phyloP scores from a whole-genome alignment of 2,888 invertebrate species.

The Ormia ochracea region DNA sequence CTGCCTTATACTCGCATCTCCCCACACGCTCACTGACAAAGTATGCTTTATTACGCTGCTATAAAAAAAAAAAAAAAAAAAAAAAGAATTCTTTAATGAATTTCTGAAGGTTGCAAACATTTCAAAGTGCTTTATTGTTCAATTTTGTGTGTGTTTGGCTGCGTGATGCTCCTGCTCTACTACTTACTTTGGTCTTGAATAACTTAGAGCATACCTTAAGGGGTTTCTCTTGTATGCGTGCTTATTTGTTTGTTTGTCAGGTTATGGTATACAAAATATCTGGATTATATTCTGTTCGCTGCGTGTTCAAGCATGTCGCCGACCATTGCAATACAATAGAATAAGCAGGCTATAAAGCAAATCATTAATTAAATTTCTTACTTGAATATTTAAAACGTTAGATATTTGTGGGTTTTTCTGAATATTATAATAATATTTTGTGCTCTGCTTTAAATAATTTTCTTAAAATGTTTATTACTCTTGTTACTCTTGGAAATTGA shows the following conservation, averaged over 20 bases:
- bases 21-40: not conserved
- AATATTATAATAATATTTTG: no score
- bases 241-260: not conserved
- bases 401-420: not conserved
- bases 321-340: slow-evolving; percentile 26
- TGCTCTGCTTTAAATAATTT: no score
- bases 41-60: not conserved
- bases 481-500: no score
- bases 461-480: no score
- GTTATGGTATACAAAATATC: not conserved
- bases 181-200: slow-evolving; percentile 5
- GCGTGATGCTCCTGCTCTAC: no score
- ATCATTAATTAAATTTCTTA: slow-evolving; percentile 36
- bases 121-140: slow-evolving; percentile 32
- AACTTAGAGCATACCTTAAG: slow-evolving; percentile 35
- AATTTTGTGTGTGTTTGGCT: not conserved
- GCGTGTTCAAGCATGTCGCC: slow-evolving; percentile 17
- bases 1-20: not conserved
- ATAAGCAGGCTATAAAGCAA: slow-evolving; percentile 1
- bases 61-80: not conserved
- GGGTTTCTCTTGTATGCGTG: not conserved
- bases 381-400: slow-evolving; percentile 18
- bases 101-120: slow-evolving; percentile 32
- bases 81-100: slow-evolving; percentile 10
- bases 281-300: not conserved